phyloP scores from a whole-genome alignment of 2,888 invertebrate species.

The Fragum whitleyi region DNA sequence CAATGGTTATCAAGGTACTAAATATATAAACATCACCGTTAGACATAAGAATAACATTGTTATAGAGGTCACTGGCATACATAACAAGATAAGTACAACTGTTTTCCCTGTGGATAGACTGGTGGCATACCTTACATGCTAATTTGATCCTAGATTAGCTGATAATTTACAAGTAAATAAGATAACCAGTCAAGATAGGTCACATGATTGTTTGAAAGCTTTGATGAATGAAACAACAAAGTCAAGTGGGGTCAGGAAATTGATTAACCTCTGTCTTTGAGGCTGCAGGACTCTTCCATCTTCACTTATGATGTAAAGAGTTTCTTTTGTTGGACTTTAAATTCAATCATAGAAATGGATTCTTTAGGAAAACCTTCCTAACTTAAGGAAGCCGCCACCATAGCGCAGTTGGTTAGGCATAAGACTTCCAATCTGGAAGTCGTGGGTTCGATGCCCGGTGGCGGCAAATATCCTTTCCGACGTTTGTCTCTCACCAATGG shows the following conservation, averaged over 20 bases:
- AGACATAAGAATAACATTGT: conserved; percentile 4
- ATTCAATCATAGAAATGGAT: too few relatives aligned
- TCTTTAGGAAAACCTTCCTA: too few relatives aligned
- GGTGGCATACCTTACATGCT: conserved; percentile 24
- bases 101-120: conserved; percentile 19
- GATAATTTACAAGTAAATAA: conserved; percentile 20
- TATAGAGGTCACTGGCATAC: neutral
- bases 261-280: conserved; percentile 3
- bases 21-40: neutral
- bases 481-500: too few relatives aligned
- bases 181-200: conserved; percentile 21
- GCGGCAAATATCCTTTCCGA: too few relatives aligned
- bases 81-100: conserved; percentile 18
- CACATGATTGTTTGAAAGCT: conserved; percentile 16
- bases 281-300: neutral
- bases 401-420: too few relatives aligned
- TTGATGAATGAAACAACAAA: conserved; percentile 19
- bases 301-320: neutral
- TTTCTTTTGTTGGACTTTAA: neutral
- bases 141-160: conserved; percentile 19
- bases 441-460: too few relatives aligned
- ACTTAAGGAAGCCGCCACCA: too few relatives aligned
- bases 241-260: neutral
- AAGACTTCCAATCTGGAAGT: too few relatives aligned
- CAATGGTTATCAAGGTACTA: neutral